Evolutionary conservation across 2,113 vertebrate species (phyloP), one percentile per base, ranked within the genome.

Genomic region (Clarias batrachus): DNA sequence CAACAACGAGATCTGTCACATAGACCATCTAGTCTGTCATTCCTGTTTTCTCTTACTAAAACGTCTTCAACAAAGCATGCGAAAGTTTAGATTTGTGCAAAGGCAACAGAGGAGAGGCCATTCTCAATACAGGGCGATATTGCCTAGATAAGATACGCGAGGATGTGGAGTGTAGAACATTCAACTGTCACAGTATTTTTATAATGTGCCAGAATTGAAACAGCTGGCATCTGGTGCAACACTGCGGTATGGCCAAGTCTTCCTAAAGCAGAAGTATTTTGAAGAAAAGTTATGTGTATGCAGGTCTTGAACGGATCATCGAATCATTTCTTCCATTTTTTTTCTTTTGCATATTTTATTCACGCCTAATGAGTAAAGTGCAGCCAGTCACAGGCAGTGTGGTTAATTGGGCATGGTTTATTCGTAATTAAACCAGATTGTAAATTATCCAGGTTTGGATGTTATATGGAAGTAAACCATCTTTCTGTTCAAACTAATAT

Each of bases 1-100:
- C 94, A 94, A 93, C 92, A 92, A 89, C 76, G 87, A 89, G 89
- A 93, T 86, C 91, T 86, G 81, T 90, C 90, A 89, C 90, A 92
- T 89, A 91, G 91, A 92, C 91, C 73, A 88, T 56, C 57, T 37
- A 13, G 91, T 88, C 81, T 78, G 60, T 84, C 79, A 74, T 76
- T 57, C 71, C 78, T 85, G 73, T 65, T 80, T 81, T 78, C 68
- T 88, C 88, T 85, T 89, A 62, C 87, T 88, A 87, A 83, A 82
- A 88, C 81, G 66, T 63, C 80, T 89, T 63, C 59, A 91, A 91
- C 89, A 90, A 92, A 91, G 90, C 94, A 95, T 95, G 94, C 93
- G 93, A 92, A 87, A 81, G 87, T 89, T 90, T 90, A 89, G 87
- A 86, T 87, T 73, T 87, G 82, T 83, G 89, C 89, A 92, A 89